Conservation (phyloP, 1,140 invertebrate genomes). For the Danaus melanippus region DNA sequence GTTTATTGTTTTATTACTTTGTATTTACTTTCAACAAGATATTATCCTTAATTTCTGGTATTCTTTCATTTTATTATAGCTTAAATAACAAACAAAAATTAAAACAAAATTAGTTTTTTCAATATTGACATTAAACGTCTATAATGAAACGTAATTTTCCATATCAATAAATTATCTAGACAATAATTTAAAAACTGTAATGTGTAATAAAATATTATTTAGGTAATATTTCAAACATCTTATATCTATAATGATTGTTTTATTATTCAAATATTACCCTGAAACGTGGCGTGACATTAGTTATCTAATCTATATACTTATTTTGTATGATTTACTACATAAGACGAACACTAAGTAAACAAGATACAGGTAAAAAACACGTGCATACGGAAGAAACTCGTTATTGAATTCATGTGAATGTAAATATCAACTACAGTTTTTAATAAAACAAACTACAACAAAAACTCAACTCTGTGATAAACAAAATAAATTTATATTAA, state of each 20-base stretch:
- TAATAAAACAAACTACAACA: too few relatives aligned
- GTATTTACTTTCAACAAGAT: too few relatives aligned
- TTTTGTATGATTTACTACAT: slow-evolving; percentile 8
- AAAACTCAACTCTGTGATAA: too few relatives aligned
- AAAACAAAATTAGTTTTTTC: not conserved
- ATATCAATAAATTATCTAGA: slow-evolving; percentile 1
- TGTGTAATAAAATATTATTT: not conserved
- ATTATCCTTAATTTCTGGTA: too few relatives aligned
- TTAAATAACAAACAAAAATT: too few relatives aligned
- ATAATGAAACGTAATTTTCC: not conserved
- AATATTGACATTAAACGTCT: not conserved
- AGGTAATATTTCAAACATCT: too few relatives aligned
- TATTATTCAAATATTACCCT: too few relatives aligned
- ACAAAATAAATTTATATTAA: too few relatives aligned
- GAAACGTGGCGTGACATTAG: slow-evolving; percentile 24
- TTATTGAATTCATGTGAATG: slow-evolving; percentile 33
- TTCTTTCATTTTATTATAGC: too few relatives aligned
- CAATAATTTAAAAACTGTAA: not conserved
- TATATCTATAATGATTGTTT: too few relatives aligned
- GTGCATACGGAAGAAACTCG: slow-evolving; percentile 46
- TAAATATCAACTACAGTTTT: slow-evolving; percentile 18
- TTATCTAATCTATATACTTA: slow-evolving; percentile 17
- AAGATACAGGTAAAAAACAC: slow-evolving; percentile 24
- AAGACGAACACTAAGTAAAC: slow-evolving; percentile 22
- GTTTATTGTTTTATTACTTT: too few relatives aligned